Percentiles rank a stretch among this genome's conserved stretches.
These are phyloP conservation scores for Bimastos eiseni DNA, from an alignment of 2,888 invertebrate genomes.

Conservation along the genomic window DNA sequence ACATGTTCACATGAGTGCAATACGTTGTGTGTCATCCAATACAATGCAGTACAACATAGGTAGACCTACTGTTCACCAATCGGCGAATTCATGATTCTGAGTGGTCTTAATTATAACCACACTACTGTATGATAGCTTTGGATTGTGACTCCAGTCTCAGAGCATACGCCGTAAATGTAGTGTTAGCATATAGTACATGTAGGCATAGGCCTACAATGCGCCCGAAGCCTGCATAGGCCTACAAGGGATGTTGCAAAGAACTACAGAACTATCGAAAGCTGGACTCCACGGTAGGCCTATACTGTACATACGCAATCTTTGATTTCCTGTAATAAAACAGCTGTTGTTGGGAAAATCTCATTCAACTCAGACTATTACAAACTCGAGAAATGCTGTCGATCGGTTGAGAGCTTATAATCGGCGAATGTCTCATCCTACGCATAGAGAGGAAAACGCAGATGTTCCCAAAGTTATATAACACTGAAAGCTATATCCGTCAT, in stretches of 20 bases:
- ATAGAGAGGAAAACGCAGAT: neutral
- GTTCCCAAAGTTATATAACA: neutral
- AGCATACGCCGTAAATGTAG: neutral
- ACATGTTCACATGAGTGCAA: too few relatives aligned
- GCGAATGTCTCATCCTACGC: neutral
- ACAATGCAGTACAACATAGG: too few relatives aligned
- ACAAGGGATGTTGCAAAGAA: neutral
- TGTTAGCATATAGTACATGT: neutral
- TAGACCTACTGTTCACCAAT: too few relatives aligned
- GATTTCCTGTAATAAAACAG: neutral
- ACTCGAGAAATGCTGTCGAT: neutral
- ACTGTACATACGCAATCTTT: neutral
- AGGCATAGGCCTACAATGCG: neutral
- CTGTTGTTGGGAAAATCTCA: neutral
- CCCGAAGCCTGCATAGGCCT: neutral
- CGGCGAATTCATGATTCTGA: too few relatives aligned
- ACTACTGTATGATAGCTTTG: too few relatives aligned
- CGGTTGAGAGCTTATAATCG: neutral
- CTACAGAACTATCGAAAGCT: neutral
- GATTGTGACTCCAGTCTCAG: too few relatives aligned
- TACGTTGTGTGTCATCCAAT: too few relatives aligned
- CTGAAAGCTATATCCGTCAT: neutral
- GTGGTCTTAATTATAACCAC: too few relatives aligned
- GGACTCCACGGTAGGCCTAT: neutral
- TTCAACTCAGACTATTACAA: neutral